Evolutionary conservation across 2,113 vertebrate genomes (phyloP).

Genomic region (Passer montanus): DNA sequence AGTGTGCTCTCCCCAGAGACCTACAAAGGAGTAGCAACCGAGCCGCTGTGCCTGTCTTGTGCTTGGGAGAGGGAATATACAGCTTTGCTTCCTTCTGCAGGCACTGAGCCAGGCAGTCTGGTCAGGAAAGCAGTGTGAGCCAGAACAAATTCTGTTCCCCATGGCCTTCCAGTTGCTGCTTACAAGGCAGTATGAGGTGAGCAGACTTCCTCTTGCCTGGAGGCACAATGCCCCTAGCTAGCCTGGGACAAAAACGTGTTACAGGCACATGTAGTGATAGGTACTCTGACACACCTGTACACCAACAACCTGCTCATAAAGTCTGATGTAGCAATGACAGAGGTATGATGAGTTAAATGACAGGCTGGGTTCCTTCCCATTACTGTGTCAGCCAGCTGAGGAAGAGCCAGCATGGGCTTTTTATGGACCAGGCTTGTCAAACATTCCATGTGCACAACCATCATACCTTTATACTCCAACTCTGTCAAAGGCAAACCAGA

Average conservation of each 20-base stretch:
- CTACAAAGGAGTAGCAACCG: neutral
- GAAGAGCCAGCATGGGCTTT: neutral
- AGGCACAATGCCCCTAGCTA: neutral
- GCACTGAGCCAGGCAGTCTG: neutral
- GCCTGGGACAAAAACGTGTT: neutral
- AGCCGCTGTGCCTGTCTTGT: rapidly evolving
- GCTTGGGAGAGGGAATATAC: neutral
- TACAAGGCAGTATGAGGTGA: neutral
- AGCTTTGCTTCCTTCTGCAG: neutral
- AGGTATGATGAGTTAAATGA: neutral
- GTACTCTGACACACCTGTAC: neutral
- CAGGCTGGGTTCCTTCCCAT: neutral
- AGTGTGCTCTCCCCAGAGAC: neutral
- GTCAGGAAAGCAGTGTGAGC: neutral
- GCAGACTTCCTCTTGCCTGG: neutral
- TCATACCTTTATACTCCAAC: neutral
- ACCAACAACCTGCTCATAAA: neutral
- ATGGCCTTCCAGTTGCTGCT: neutral
- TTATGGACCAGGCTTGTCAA: neutral
- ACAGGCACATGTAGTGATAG: neutral
- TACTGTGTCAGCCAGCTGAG: neutral
- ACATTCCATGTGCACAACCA: neutral
- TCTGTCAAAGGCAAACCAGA: neutral
- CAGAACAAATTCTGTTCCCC: neutral
- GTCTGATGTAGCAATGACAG: neutral